Evolutionary conservation across 2,113 vertebrate species (phyloP), one percentile per base, ranked within the genome.

Genomic region (zebrafish (Danio rerio)): DNA sequence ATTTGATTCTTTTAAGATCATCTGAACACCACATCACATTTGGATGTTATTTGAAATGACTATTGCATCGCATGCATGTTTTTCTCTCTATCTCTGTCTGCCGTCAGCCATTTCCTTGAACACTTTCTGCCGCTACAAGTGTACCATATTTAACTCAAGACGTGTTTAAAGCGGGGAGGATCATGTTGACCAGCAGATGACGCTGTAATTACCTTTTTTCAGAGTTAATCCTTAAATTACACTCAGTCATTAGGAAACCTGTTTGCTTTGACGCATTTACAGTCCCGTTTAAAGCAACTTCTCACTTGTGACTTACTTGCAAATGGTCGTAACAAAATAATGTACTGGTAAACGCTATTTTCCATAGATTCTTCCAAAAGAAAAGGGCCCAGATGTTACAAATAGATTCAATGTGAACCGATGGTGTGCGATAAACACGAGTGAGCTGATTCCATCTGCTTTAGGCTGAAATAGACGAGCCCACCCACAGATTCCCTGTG

Each of bases 381-480:
- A 49, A 74, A 2, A 69, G 20, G 9, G 15, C 71, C 71, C 71
- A 74, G 52, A 74, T 74, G 71, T 74, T 47, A 75, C 53, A 75
- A 75, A 75, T 75, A 59, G 73, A 75, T 58, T 75, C 42, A 75
- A 47, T 47, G 52, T 58, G 71, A 74, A 58, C 52, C 43, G 31
- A 73, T 72, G 72, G 42, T 69, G 77, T 78, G 12, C 49, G 45
- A 70, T 56, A 79, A 69, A 68, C 78, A 69, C 55, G 55, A 13
- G 55, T 43, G 68, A 31, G 61, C 13, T 63, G 61, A 20, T 61
- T n/a, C n/a, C n/a, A n/a, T n/a, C n/a, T n/a, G n/a, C 15, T 45
- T 61, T 49, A 21, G 58, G 9, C 13, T 11, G 40, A 2, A 45
- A 9, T 40, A 15, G 70, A 42, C 0, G 13, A 56, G 71, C 52